Evolutionary conservation across 1,140 invertebrate species (phyloP), one percentile per base, ranked within the genome.

Genomic region (Elysia chlorotica): DNA sequence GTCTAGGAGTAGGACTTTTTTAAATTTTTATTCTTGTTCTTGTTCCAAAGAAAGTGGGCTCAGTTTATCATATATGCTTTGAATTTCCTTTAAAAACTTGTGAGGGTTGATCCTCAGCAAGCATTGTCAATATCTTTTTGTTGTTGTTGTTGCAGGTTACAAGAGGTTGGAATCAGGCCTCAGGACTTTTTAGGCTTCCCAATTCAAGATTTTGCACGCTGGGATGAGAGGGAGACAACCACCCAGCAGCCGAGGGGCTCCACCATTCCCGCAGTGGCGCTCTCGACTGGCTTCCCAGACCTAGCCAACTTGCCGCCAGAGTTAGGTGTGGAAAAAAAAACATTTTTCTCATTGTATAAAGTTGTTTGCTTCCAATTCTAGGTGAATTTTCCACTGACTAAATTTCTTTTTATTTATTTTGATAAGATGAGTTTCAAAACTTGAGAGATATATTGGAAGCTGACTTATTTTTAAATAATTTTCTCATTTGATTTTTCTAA

Each of bases 261-360:
- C 5, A 25, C 19, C 28, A 30, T 75, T n/a, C n/a, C n/a, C n/a
- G n/a, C n/a, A n/a, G n/a, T n/a, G n/a, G n/a, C n/a, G n/a, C n/a
- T n/a, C 10, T 35, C 74, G 4, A 69, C 62, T 14, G 36, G 80
- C 38, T 89, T 90, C 78, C 89, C 87, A n/a, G 89, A 90, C 79
- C 78, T 90, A 57, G 77, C 80, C 14, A 73, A 85, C 30, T 79
- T 90, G 14, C 89, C 89, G 28, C 88, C 89, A 37, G 89, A 90
- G 81, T 68, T 90, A 31, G 73, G 69, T 71, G 23, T 57, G 56
- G 37, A 1, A 14, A 23, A 28, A 21, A 10, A 37, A 37, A 21
- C 28, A 33, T 30, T 5, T 63, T 63, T 14, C 3, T 59, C 5
- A 63, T 63, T 4, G 28, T 31, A 31, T 63, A 63, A 14, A 17